Conservation (phyloP, 2,888 invertebrate genomes). For the Arge pagana region DNA sequence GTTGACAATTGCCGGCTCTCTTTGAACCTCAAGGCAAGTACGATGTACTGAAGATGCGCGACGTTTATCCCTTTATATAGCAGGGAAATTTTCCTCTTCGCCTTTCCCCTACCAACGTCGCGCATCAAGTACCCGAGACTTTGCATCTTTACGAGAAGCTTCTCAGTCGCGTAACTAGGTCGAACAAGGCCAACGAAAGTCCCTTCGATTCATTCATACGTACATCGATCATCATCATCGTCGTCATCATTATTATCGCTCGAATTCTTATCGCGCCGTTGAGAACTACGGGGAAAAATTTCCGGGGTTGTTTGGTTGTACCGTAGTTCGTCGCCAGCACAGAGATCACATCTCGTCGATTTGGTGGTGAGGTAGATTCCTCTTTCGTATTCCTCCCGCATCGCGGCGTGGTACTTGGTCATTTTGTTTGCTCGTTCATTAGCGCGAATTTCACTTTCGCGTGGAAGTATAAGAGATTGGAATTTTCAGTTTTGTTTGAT, state of each 20-base stretch:
- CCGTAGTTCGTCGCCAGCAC: too few species aligned
- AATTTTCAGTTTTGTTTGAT: not conserved
- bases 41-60: conserved; percentile 48
- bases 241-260: too few species aligned
- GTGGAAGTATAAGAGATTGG: not conserved
- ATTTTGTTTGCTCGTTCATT: not conserved
- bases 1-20: conserved; percentile 7
- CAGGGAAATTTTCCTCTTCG: conserved; percentile 46
- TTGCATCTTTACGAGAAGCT: conserved; percentile 9
- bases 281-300: too few species aligned
- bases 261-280: too few species aligned
- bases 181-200: not conserved
- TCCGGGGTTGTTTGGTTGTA: too few species aligned
- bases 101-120: conserved; percentile 38
- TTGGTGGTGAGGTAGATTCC: too few species aligned
- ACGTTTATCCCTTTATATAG: conserved; percentile 54
- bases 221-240: too few species aligned
- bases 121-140: conserved; percentile 13
- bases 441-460: conserved; percentile 8
- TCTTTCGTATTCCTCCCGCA: too few species aligned
- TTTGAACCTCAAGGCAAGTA: conserved; percentile 34
- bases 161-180: too few species aligned
- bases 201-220: not conserved
- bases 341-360: too few species aligned
- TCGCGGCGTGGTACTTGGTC: not conserved